Evolutionary conservation across 2,797 vertebrate species (phyloP).

Genomic region (Periophthalmus magnuspinnatus): DNA sequence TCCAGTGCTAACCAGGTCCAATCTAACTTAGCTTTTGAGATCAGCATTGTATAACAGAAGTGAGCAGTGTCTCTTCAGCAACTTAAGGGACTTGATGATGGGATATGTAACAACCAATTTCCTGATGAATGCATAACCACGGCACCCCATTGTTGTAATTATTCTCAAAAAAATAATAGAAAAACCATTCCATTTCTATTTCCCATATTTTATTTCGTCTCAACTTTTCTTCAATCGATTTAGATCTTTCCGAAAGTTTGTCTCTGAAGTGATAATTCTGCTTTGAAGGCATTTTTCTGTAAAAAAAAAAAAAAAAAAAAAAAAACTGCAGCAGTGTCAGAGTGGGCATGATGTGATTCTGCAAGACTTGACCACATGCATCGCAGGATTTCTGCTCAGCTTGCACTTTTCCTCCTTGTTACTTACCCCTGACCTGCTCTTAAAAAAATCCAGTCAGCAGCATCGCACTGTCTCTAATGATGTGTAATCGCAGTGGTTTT

Average conservation of each 20-base stretch:
- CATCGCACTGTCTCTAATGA: slow-evolving; percentile 67
- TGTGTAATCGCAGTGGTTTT: slow-evolving; percentile 70
- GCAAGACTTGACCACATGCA: slow-evolving; percentile 66
- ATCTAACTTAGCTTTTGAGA: too few relatives aligned
- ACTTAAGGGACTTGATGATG: neutral
- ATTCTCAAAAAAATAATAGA: neutral
- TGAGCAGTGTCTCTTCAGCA: neutral
- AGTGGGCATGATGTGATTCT: slow-evolving; percentile 62
- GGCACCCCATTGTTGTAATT: neutral
- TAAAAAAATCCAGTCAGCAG: slow-evolving; percentile 70
- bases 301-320: too few relatives aligned
- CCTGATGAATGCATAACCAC: neutral
- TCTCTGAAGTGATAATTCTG: slow-evolving; percentile 42
- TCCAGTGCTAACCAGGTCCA: too few relatives aligned
- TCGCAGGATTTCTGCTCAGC: slow-evolving; percentile 59
- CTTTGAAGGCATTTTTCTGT: slow-evolving; percentile 55
- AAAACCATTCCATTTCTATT: slow-evolving; percentile 1
- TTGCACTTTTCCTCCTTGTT: slow-evolving; percentile 67
- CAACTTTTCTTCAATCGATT: slow-evolving; percentile 16
- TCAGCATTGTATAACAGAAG: neutral
- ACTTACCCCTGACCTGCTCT: slow-evolving; percentile 69
- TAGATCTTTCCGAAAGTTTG: slow-evolving; percentile 16
- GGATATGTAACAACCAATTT: neutral
- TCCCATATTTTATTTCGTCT: neutral
- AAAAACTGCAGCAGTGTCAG: slow-evolving; percentile 61